Conservation (phyloP, 1,140 invertebrate genomes). For the Zaprionus ghesquierei region DNA sequence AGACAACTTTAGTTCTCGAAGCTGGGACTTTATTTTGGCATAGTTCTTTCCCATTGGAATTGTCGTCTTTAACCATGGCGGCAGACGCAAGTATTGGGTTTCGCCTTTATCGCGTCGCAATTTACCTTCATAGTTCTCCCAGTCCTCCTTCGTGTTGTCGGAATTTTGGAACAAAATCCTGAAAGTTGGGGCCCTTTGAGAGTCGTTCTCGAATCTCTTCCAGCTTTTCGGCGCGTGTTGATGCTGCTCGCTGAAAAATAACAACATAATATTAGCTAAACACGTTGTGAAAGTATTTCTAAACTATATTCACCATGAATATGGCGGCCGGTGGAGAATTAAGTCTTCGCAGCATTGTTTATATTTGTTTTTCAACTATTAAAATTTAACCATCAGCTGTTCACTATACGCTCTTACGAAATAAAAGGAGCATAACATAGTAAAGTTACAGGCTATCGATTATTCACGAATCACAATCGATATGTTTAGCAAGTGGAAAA, state of each 20-base stretch:
- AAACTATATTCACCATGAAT: neutral
- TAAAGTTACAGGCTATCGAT: neutral
- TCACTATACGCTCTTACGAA: conserved; percentile 29
- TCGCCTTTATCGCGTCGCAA: conserved; percentile 93
- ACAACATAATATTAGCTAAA: neutral
- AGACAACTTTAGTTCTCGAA: conserved; percentile 94
- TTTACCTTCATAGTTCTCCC: conserved; percentile 89
- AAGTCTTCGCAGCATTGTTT: conserved; percentile 31
- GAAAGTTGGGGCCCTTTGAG: conserved; percentile 85
- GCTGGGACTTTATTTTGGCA: conserved; percentile 92
- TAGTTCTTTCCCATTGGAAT: conserved; percentile 96
- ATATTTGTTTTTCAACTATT: neutral
- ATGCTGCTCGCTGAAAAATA: conserved; percentile 44
- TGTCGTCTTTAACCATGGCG: conserved; percentile 98
- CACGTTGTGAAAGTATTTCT: neutral
- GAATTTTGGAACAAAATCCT: conserved; percentile 85
- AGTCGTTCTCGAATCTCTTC: conserved; percentile 85
- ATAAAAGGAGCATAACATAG: conserved; percentile 13
- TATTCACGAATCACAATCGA: conserved; percentile 1
- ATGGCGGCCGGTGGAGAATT: neutral
- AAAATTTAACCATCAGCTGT: conserved; percentile 6
- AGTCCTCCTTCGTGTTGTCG: conserved; percentile 84
- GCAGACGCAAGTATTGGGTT: conserved; percentile 91
- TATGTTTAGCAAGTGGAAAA: neutral
- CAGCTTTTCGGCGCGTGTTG: conserved; percentile 75